Percentiles rank a stretch among this genome's conserved stretches.
phyloP scores from a whole-genome alignment of 2,113 vertebrate species.

The Trematocara stigmaticum region DNA sequence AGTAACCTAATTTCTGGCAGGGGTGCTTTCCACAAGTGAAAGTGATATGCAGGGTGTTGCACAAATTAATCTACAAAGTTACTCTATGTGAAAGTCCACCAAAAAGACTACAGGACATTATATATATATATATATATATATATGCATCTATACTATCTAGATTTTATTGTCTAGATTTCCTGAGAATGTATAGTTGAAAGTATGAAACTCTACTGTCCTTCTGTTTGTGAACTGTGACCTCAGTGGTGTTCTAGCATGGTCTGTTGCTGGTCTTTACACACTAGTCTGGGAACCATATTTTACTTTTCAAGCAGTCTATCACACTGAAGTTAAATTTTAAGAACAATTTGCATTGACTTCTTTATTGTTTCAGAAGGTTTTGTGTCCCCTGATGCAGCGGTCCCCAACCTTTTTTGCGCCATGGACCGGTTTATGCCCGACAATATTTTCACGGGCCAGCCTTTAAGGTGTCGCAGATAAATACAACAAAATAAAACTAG shows the following conservation, averaged over 20 bases:
- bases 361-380: neutral
- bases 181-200: neutral
- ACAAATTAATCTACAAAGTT: neutral
- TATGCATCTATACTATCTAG: neutral
- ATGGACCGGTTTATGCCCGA: no score
- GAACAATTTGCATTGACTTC: neutral
- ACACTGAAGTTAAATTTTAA: neutral
- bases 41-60: neutral
- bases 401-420: no score
- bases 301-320: neutral
- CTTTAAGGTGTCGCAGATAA: no score
- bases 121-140: accelerated
- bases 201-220: neutral
- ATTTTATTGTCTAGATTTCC: neutral
- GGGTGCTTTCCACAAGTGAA: neutral
- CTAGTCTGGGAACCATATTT: neutral
- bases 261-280: neutral
- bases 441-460: no score
- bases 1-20: neutral
- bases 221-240: neutral
- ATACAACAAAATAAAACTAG: no score
- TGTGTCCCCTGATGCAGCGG: neutral
- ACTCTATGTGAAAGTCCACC: no score
- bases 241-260: neutral
- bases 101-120: no score